Evolutionary conservation across 2,113 vertebrate genomes (phyloP), one percentile per base, ranked within the genome.

Genomic region (Hydrochoerus hydrochaeris): DNA sequence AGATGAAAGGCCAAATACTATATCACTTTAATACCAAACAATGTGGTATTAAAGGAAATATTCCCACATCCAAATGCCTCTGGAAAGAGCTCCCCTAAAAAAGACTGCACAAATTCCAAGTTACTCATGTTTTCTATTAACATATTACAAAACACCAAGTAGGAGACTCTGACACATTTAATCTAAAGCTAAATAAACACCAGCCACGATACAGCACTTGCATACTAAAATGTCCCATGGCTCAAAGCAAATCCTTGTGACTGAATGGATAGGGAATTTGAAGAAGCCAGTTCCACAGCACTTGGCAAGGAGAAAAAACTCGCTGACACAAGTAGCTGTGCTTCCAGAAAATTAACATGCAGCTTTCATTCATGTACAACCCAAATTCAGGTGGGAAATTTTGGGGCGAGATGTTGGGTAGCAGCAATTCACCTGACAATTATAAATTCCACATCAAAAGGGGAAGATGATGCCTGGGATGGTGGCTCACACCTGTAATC

Each of bases 171-270:
- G 38, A 67, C 52, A 77, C 63, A 32, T 35, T 63, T 9, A 8
- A 44, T 73, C 80, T 30, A 77, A 77, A 69, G 75, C 63, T 92
- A 95, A 77, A 58, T 35, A 80, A 91, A 88, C 88, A 86, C 10
- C 11, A 49, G 38, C 77, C n/a, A 24, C 3, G 8, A 10, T 16
- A 46, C 0, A 32, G 24, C 52, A 1, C 10, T 69, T 46, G 49
- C 75, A 52, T 24, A 46, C 63, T 81, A n/a, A 95, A 73, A 80
- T 38, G 73, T 1, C 58, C 63, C 41, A 46, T 19, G n/a, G 67
- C 73, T 91, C 85, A 63, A 26, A 94, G 71, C 10, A 2, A 62
- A 80, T 41, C n/a, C 57, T 5, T 44, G n/a, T 81, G 38, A 44
- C 4, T 32, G 30, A 85, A 62, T 6, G 62, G 69, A 78, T 0